phyloP scores from a whole-genome alignment of 2,797 vertebrate species.

The Coccyzus lansbergi region DNA sequence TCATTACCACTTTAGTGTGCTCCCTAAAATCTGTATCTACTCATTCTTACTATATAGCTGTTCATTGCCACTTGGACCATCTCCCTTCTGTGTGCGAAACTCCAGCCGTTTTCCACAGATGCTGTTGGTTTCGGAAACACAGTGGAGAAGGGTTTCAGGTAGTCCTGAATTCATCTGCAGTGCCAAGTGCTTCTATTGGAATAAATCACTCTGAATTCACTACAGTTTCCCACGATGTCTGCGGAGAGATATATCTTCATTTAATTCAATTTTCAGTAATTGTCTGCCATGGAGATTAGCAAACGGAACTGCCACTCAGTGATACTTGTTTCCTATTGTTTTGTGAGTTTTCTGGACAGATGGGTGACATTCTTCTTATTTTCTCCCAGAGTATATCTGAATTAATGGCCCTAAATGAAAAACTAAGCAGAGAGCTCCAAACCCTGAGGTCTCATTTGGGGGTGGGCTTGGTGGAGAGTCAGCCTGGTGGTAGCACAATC shows the following conservation, averaged over 20 bases:
- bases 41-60: background rate
- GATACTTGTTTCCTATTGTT: background rate
- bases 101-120: background rate
- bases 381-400: background rate
- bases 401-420: background rate
- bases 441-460: background rate
- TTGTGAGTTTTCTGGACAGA: background rate
- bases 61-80: rapidly evolving
- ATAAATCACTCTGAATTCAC: background rate
- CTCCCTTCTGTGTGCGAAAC: background rate
- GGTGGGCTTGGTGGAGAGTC: too few relatives aligned
- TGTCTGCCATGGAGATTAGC: background rate
- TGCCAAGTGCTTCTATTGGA: background rate
- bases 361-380: background rate
- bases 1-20: rapidly evolving
- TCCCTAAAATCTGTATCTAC: too few relatives aligned
- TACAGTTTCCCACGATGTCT: rapidly evolving
- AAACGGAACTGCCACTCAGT: background rate
- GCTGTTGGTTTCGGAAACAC: background rate
- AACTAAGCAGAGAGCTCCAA: background rate
- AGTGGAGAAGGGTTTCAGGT: background rate
- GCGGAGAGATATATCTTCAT: background rate
- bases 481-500: background rate
- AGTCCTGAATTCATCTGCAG: background rate
- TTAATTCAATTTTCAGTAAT: background rate